Conservation (phyloP, 2,797 vertebrate species). For the Clarias fuscus region DNA sequence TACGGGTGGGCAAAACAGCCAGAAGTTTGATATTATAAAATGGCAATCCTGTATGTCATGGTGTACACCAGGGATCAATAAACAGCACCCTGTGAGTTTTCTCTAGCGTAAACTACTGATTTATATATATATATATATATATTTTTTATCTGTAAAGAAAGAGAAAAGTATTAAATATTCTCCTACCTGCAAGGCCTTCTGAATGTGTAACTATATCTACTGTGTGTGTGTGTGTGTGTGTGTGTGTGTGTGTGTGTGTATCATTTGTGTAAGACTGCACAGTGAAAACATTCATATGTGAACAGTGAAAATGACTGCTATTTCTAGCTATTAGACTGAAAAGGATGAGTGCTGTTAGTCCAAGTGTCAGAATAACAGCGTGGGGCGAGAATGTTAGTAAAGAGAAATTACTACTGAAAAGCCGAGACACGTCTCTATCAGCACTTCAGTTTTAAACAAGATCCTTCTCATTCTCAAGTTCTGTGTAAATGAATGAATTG, state of each 20-base stretch:
- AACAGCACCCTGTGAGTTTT: neutral
- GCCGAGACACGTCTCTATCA: neutral
- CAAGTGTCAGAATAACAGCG: neutral
- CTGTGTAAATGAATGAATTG: neutral
- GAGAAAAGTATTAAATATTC: neutral
- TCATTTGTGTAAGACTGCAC: neutral
- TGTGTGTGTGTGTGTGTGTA: neutral
- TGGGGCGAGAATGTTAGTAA: neutral
- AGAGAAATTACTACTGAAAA: neutral
- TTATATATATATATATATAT: no score
- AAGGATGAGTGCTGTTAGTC: neutral
- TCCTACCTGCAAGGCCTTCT: neutral
- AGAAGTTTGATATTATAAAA: neutral
- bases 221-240: neutral
- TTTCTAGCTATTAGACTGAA: neutral
- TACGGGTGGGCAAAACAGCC: neutral
- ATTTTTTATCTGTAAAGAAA: neutral
- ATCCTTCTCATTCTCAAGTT: neutral
- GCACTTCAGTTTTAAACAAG: conserved; percentile 1
- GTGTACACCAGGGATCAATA: neutral
- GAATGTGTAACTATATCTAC: neutral
- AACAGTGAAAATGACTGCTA: neutral
- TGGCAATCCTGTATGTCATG: neutral
- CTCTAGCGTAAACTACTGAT: neutral
- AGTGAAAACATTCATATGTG: neutral